These are phyloP conservation scores for Zoanthus solanderi DNA, from an alignment of 92 coral and sea anemone species.

Conservation along the genomic window DNA sequence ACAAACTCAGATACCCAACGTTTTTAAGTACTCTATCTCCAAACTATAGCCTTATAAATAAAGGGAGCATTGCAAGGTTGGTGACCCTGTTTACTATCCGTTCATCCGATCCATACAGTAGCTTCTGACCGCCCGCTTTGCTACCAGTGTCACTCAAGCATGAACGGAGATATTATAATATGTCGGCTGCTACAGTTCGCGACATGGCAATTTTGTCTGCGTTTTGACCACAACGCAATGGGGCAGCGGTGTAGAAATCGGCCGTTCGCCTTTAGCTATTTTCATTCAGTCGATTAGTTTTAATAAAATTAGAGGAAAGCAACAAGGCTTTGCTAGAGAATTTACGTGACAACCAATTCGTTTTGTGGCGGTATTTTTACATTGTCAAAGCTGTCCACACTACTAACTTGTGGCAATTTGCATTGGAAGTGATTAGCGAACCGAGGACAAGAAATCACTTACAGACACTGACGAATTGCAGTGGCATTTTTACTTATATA, in stretches of 20 bases:
- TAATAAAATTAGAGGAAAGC: neutral
- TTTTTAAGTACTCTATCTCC: neutral
- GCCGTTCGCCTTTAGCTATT: neutral
- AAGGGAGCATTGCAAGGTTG: neutral
- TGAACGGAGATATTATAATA: constrained; percentile 40
- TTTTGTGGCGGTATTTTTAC: constrained; percentile 47
- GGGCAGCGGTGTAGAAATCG: neutral
- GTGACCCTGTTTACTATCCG: constrained; percentile 26
- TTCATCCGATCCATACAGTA: neutral
- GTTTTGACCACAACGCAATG: constrained; percentile 15
- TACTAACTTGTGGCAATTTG: constrained; percentile 48
- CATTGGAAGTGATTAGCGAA: constrained; percentile 45
- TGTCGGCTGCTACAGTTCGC: neutral
- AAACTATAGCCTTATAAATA: neutral
- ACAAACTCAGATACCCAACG: neutral
- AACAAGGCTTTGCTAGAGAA: neutral
- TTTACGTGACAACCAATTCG: constrained; percentile 44
- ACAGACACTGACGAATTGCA: neutral
- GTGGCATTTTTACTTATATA: neutral
- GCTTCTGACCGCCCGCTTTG: constrained; percentile 43
- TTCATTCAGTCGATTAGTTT: neutral
- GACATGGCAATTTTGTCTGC: constrained; percentile 35
- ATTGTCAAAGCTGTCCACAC: constrained; percentile 46
- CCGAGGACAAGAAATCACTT: constrained; percentile 16
- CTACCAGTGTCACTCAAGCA: constrained; percentile 38